These are phyloP conservation scores for Dryobota labecula DNA, from an alignment of 2,888 invertebrate species.

Conservation along the genomic window DNA sequence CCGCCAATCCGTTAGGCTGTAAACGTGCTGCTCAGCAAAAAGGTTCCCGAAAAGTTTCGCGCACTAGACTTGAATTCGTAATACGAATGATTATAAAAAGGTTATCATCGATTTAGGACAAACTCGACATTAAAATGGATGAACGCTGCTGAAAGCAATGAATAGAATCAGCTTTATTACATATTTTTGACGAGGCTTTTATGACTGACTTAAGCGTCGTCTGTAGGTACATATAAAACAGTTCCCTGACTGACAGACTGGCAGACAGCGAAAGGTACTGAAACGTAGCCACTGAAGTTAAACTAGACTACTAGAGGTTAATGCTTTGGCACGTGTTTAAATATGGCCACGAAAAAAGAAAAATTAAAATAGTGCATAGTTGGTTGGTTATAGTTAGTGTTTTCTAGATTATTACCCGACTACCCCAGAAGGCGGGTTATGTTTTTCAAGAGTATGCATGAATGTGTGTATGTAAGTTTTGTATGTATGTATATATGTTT, in stretches of 20 bases:
- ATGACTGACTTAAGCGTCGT: background rate
- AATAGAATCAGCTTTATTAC: constrained; percentile 22
- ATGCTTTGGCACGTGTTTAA: background rate
- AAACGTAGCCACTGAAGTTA: background rate
- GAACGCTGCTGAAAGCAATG: constrained; percentile 9
- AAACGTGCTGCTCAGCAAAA: constrained; percentile 44
- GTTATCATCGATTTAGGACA: constrained; percentile 45
- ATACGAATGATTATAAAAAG: constrained; percentile 55
- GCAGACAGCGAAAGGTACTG: too few relatives aligned
- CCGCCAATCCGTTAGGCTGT: constrained; percentile 25
- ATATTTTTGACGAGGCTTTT: constrained; percentile 22
- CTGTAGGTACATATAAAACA: background rate
- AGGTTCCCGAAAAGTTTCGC: constrained; percentile 48
- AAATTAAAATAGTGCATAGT: too few relatives aligned
- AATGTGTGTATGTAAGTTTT: too few relatives aligned
- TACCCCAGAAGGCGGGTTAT: too few relatives aligned
- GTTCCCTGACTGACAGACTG: background rate
- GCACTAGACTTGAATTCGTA: constrained; percentile 59
- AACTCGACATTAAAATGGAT: constrained; percentile 35
- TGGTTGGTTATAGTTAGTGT: too few relatives aligned
- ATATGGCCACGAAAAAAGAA: background rate
- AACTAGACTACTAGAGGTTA: background rate
- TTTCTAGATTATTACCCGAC: too few relatives aligned
- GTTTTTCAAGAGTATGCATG: too few relatives aligned
- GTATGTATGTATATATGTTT: too few relatives aligned